phyloP scores from a whole-genome alignment of 2,888 invertebrate genomes.

The Heliconius charithonia region DNA sequence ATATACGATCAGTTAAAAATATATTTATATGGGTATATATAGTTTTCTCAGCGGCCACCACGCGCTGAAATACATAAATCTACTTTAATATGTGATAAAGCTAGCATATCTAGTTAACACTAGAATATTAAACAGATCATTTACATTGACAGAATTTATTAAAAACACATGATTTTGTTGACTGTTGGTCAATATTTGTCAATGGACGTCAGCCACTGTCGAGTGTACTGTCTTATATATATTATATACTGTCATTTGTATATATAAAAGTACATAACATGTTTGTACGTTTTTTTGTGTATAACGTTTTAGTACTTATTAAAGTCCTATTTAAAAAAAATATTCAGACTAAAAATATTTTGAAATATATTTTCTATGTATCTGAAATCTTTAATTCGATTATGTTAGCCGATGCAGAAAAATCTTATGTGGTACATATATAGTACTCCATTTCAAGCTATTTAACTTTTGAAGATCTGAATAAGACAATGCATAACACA shows the following conservation, averaged over 20 bases:
- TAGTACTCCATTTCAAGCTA: too few relatives aligned
- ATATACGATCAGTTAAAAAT: too few relatives aligned
- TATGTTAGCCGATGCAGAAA: too few relatives aligned
- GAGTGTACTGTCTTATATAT: too few relatives aligned
- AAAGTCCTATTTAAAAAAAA: too few relatives aligned
- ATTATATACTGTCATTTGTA: background rate
- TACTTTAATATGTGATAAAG: background rate
- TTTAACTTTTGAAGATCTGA: too few relatives aligned
- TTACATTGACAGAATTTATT: conserved; percentile 1
- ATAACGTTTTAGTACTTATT: background rate
- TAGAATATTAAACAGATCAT: background rate
- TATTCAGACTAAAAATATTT: background rate
- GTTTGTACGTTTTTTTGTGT: background rate
- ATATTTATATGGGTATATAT: background rate
- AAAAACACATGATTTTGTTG: conserved; percentile 13
- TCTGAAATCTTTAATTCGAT: background rate
- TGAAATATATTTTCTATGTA: background rate
- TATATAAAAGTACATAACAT: background rate
- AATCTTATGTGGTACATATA: too few relatives aligned
- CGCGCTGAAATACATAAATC: background rate
- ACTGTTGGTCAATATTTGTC: conserved; percentile 8
- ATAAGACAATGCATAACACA: too few relatives aligned
- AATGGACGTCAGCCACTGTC: conserved; percentile 16
- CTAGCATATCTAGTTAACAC: conserved; percentile 10
- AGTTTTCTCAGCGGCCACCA: background rate